Conservation (phyloP, 2,797 vertebrate species). For the Falco berigora region DNA sequence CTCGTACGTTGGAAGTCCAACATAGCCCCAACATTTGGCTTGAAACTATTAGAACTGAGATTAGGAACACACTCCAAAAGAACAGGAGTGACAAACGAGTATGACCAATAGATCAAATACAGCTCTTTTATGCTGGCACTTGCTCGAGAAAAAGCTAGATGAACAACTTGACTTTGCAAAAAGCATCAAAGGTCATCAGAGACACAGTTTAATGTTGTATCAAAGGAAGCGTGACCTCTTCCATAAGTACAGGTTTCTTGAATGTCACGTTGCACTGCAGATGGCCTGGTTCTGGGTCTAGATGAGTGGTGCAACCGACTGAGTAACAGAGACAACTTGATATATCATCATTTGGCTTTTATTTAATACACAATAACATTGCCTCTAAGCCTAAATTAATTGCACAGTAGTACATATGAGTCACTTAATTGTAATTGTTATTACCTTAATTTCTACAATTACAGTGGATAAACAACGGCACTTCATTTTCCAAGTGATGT, state of each 20-base stretch:
- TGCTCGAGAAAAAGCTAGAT: not conserved
- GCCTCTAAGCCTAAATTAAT: not conserved
- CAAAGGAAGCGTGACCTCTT: not conserved
- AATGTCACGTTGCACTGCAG: not conserved
- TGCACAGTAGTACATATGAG: not conserved
- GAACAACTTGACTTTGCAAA: not conserved
- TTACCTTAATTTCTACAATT: conserved; percentile 41
- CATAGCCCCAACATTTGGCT: not conserved
- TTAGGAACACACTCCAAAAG: not conserved
- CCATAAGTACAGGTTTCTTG: not conserved
- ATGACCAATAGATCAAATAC: not conserved
- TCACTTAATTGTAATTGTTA: conserved; percentile 41
- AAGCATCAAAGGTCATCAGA: rapidly evolving
- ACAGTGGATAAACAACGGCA: not conserved
- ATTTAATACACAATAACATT: conserved; percentile 8
- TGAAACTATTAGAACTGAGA: not conserved
- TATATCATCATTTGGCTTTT: not conserved
- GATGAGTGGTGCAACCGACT: not conserved
- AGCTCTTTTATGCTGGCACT: not conserved
- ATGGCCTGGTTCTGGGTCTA: not conserved
- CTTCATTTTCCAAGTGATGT: not conserved
- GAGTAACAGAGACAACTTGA: not conserved
- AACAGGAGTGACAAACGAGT: not conserved
- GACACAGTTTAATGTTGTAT: not conserved
- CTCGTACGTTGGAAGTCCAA: rapidly evolving